Evolutionary conservation across 2,797 vertebrate genomes (phyloP), one percentile per base, ranked within the genome.

Genomic region (Pteronotus mesoamericanus): DNA sequence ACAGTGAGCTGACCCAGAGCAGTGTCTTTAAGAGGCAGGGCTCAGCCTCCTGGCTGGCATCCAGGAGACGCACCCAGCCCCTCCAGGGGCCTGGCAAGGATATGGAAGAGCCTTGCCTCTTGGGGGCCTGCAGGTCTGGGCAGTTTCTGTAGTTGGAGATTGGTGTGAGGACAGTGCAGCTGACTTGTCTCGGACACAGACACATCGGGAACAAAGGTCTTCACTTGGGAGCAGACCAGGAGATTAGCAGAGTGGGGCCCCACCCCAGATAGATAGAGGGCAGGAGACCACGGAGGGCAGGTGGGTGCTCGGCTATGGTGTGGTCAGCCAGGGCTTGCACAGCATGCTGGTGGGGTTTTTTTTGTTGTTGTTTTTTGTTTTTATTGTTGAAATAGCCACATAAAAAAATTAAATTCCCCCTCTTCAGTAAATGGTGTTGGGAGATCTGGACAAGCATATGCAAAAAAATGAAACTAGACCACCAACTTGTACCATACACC

Each of bases 331-430:
- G 57, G 14, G 46, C 80, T 59, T 68, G 42, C n/a, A 21, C 55
- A 29, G 6, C 19, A 24, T 91, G 53, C 91, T 79, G 68, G 53
- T 88, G 9, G n/a, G n/a, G n/a, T n/a, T n/a, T n/a, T n/a, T 66
- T 71, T 61, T 57, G 26, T 59, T 48, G n/a, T 59, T 14, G 46
- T 37, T 69, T 55, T 74, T 24, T n/a, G n/a, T n/a, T n/a, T n/a
- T 75, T 46, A 53, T 83, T 6, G 7, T 46, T 91, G 93, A 96
- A 93, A 86, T 39, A 61, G 83, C 55, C 18, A 34, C 24, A 57
- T 78, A 44, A 89, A 93, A 79, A 61, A 39, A 64, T 51, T 19
- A 66, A 86, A 71, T 75, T 79, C 80, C 66, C n/a, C n/a, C n/a
- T n/a, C n/a, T n/a, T n/a, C n/a, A n/a, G n/a, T n/a, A n/a, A n/a